phyloP scores from a whole-genome alignment of 2,113 vertebrate species.

The Carassius carassius region DNA sequence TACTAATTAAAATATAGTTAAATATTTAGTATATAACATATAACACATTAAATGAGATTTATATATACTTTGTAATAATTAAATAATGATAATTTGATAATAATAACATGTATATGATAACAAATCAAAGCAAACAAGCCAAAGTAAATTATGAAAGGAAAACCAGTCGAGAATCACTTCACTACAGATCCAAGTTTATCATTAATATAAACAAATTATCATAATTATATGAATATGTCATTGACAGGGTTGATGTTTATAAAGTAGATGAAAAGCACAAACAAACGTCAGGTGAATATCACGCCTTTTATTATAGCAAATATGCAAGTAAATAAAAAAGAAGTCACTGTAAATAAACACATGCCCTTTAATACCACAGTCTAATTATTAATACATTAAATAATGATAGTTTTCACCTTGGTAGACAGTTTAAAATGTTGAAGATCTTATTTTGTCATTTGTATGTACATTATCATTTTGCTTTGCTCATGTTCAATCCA shows the following conservation, averaged over 20 bases:
- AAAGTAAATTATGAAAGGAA: too few species aligned
- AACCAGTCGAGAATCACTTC: too few species aligned
- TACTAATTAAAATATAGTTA: too few species aligned
- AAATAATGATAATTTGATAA: too few species aligned
- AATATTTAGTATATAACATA: too few species aligned
- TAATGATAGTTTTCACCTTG: slow-evolving; percentile 78
- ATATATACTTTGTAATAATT: too few species aligned
- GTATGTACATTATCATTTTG: slow-evolving; percentile 77
- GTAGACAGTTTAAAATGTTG: slow-evolving; percentile 73
- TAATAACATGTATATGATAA: too few species aligned
- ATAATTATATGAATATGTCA: too few species aligned
- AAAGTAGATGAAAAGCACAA: slow-evolving; percentile 7
- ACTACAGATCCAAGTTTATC: too few species aligned
- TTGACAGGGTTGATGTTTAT: not conserved
- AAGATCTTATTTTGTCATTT: slow-evolving; percentile 60
- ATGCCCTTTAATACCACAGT: slow-evolving; percentile 81
- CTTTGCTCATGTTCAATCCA: slow-evolving; percentile 57
- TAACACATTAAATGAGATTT: too few species aligned
- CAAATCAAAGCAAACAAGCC: too few species aligned
- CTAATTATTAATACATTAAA: slow-evolving; percentile 82
- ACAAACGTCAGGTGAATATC: slow-evolving; percentile 61
- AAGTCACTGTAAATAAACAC: slow-evolving; percentile 77
- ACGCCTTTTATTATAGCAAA: slow-evolving; percentile 81
- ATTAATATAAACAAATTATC: too few species aligned
- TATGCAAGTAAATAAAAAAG: slow-evolving; percentile 77